These are phyloP conservation scores for Gnathonemus longibarbis DNA, from an alignment of 2,113 vertebrate species.

Conservation along the genomic window DNA sequence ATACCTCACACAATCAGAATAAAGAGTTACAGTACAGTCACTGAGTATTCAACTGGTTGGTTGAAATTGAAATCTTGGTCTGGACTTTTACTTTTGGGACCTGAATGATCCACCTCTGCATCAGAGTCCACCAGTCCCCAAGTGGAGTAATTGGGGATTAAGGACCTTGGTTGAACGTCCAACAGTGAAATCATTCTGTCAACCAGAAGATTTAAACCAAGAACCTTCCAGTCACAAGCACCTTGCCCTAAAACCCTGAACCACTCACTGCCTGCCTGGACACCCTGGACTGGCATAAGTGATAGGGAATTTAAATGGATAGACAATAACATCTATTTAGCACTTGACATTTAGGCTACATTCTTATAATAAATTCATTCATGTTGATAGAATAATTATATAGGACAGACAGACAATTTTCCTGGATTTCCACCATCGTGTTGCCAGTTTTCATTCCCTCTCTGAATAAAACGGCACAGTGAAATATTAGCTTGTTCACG, in stretches of 20 bases:
- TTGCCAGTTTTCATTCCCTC: constrained; percentile 1
- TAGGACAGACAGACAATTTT: background rate
- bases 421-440: background rate
- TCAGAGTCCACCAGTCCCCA: background rate
- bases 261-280: background rate
- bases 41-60: background rate
- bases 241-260: background rate
- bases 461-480: background rate
- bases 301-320: background rate
- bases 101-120: background rate
- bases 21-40: background rate
- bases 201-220: background rate
- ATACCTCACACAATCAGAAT: background rate
- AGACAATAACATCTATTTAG: background rate
- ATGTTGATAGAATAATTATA: background rate
- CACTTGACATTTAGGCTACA: background rate
- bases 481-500: constrained; percentile 16
- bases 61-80: background rate
- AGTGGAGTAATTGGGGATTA: background rate
- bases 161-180: background rate
- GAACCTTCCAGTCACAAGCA: background rate
- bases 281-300: background rate
- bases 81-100: background rate
- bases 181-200: background rate
- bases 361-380: background rate